Evolutionary conservation across 2,797 vertebrate species (phyloP), one percentile per base, ranked within the genome.

Genomic region (Notamacropus eugenii): DNA sequence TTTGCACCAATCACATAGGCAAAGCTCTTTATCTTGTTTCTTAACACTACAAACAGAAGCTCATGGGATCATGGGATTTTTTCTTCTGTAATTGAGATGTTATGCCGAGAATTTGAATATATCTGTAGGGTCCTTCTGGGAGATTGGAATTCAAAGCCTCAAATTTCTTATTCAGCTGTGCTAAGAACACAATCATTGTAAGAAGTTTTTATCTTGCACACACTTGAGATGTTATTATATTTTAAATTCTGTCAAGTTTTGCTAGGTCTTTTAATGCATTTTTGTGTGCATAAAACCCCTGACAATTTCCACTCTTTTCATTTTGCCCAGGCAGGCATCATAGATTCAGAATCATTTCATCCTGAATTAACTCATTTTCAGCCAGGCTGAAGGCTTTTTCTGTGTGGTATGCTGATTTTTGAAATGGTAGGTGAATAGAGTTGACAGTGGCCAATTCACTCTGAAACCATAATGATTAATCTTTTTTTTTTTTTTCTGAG

Each of bases 401-500:
- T 74, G 14, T 95, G 59, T 54, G 55, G 54, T 31, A 52, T 59
- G 67, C 28, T 57, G 54, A 54, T 91, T 92, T 96, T 67, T 90
- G 54, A 97, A 96, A 95, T 96, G 74, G 46, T 50, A 97, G 57
- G 54, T 9, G 27, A 96, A 96, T 55, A 54, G 62, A 74, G 95
- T 97, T 93, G 95, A 96, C 92, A 96, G 95, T 96, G 55, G 96
- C 93, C 74, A 96, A 29, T 40, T 95, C 91, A 95, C 55, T 97
- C 94, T 96, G 87, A 93, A 98, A 97, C 93, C 54, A 87, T 92
- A 62, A 92, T 94, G 94, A 97, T 96, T 97, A 95, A 95, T 96
- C 82, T 93, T 97, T 96, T 96, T 93, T 92, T 97, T 96, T 96
- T 92, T n/a, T n/a, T n/a, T n/a, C 92, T 93, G 57, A 96, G n/a